Evolutionary conservation across 2,888 invertebrate genomes (phyloP), one percentile per base, ranked within the genome.

Genomic region (Seira sanloemensis): DNA sequence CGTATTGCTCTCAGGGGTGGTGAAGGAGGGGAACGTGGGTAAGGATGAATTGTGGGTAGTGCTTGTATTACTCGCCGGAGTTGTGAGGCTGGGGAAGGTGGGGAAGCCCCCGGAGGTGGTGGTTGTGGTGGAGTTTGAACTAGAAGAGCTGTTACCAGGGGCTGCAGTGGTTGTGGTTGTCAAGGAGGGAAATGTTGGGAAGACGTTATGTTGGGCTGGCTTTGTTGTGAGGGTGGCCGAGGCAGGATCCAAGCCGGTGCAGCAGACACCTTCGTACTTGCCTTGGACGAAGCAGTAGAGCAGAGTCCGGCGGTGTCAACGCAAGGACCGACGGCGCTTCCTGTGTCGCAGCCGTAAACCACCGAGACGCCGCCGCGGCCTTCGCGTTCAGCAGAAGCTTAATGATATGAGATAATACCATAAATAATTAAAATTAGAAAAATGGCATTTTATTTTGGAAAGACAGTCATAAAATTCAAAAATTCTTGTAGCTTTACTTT

Each of bases 261-360:
- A 88, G 21, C 88, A 88, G 12, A 87, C 82, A 50, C 88, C 88
- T 73, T 77, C 67, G 58, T 88, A 87, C 0, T 24, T 19, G 16
- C 78, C 62, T 46, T 82, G 65, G 18, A 80, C 83, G 66, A 86
- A 87, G 62, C 88, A 88, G 46, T 86, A 87, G 78, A 78, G 66
- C 88, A 88, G 0, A 86, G 75, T 2, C 69, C n/a, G 9, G 62
- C 46, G 2, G 77, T 65, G 27, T 86, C 86, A 0, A 86, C 84
- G 72, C 88, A 88, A 0, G 87, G 78, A 0, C 88, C 88, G 19
- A 77, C 18, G 18, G 67, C 54, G 23, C 54, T 71, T n/a, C 75
- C 86, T 1, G 67, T 68, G 1, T 23, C 50, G 54, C 86, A 86
- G 50, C 50, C 50, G n/a, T 50, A 50, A 2, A 50, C 50, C 12